phyloP scores from a whole-genome alignment of 2,113 vertebrate genomes.

The Pyxicephalus adspersus region DNA sequence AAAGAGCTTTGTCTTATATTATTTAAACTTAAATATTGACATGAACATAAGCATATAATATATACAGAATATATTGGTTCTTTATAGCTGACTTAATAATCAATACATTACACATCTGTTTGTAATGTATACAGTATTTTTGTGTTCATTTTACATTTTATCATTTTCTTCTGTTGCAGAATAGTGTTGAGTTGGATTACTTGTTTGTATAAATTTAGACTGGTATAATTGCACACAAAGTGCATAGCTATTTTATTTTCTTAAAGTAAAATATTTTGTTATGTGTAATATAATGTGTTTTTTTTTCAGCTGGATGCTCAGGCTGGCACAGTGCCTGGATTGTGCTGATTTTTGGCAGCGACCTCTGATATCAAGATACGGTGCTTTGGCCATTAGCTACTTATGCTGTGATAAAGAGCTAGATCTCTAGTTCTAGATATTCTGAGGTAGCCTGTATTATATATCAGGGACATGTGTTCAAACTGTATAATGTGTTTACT shows the following conservation, averaged over 20 bases:
- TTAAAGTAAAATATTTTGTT: background rate
- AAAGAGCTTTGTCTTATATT: too few relatives aligned
- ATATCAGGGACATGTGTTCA: background rate
- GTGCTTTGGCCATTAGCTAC: background rate
- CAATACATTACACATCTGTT: too few relatives aligned
- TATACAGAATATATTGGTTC: too few relatives aligned
- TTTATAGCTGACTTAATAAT: too few relatives aligned
- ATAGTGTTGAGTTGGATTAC: background rate
- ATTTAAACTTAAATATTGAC: too few relatives aligned
- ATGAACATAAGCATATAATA: too few relatives aligned
- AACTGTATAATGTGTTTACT: background rate
- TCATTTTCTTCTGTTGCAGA: too few relatives aligned
- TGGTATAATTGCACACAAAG: background rate
- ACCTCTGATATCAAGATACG: background rate
- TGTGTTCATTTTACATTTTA: too few relatives aligned
- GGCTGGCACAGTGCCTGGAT: background rate
- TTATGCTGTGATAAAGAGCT: conserved; percentile 34
- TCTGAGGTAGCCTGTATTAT: background rate
- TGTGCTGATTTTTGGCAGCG: background rate
- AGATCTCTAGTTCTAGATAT: background rate
- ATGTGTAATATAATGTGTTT: background rate
- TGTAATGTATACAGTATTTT: too few relatives aligned
- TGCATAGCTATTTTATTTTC: background rate
- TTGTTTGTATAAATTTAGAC: background rate
- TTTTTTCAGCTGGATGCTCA: too few relatives aligned